A percentile compares a stretch with the other conserved stretches of the same genome.
phyloP scores from a whole-genome alignment of 2,888 invertebrate genomes.

The Keiferia lycopersicella region DNA sequence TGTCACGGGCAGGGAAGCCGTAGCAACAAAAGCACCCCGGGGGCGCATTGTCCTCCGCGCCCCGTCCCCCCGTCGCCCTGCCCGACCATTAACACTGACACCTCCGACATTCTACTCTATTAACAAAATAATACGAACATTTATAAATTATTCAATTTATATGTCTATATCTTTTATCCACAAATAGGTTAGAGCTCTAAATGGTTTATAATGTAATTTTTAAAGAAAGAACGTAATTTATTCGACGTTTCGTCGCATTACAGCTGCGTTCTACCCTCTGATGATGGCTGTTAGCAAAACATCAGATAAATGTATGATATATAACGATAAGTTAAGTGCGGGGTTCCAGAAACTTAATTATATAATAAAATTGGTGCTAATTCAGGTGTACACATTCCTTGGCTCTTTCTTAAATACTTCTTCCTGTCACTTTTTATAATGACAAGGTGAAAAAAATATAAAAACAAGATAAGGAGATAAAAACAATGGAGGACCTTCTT shows the following conservation, averaged over 20 bases:
- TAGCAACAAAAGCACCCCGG: slow-evolving; percentile 75
- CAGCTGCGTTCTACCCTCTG: slow-evolving; percentile 73
- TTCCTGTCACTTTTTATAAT: no score
- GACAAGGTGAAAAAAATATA: no score
- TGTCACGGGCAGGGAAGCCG: slow-evolving; percentile 75
- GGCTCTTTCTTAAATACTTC: no score
- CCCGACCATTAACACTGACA: slow-evolving; percentile 73
- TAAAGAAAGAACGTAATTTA: slow-evolving; percentile 68
- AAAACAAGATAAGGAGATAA: no score
- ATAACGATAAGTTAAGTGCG: slow-evolving; percentile 53
- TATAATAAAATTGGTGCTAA: background rate
- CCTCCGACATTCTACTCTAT: slow-evolving; percentile 70
- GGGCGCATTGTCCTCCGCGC: slow-evolving; percentile 70
- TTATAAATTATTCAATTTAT: slow-evolving; percentile 73
- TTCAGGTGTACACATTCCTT: background rate
- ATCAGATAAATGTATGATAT: slow-evolving; percentile 62
- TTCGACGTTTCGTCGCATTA: slow-evolving; percentile 57
- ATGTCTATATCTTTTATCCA: slow-evolving; percentile 63
- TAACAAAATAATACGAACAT: slow-evolving; percentile 66
- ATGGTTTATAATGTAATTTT: slow-evolving; percentile 79
- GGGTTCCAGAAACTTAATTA: slow-evolving; percentile 59
- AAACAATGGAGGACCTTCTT: no score
- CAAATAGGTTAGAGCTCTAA: slow-evolving; percentile 75
- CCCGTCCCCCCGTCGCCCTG: slow-evolving; percentile 44
- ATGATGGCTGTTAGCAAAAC: slow-evolving; percentile 71